Evolutionary conservation across 1,140 invertebrate genomes (phyloP).

Genomic region (Cataglyphis hispanica): DNA sequence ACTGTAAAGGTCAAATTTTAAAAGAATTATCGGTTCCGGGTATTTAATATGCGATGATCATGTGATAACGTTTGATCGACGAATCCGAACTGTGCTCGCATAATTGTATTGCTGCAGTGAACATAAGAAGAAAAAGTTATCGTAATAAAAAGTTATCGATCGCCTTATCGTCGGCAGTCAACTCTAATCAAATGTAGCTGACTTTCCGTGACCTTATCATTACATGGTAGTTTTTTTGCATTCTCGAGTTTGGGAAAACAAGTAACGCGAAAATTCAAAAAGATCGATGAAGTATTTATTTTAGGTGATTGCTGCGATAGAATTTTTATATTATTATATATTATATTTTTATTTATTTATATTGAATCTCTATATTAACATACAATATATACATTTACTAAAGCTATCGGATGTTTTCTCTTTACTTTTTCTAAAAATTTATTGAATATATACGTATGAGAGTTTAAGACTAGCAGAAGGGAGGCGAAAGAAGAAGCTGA

Average conservation of each 20-base stretch:
- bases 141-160: constrained; percentile 39
- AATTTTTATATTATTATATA: constrained; percentile 1
- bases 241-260: neutral
- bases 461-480: neutral
- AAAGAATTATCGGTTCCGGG: constrained; percentile 2
- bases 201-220: neutral
- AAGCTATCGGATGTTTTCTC: neutral
- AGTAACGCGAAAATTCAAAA: neutral
- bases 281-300: neutral
- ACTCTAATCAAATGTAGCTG: constrained; percentile 2
- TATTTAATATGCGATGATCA: neutral
- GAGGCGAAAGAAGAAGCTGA: neutral
- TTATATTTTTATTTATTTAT: neutral
- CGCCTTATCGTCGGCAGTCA: constrained; percentile 31
- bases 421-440: neutral
- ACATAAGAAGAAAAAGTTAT: neutral
- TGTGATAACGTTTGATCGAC: constrained; percentile 34
- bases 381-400: neutral
- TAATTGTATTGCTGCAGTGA: neutral
- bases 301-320: neutral
- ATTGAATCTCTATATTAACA: constrained; percentile 9
- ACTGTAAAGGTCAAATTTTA: neutral
- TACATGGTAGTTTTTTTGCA: neutral
- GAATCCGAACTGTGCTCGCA: neutral
- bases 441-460: neutral